Evolutionary conservation across 2,888 invertebrate species (phyloP), one percentile per base, ranked within the genome.

Genomic region (Leptopilina syphax): DNA sequence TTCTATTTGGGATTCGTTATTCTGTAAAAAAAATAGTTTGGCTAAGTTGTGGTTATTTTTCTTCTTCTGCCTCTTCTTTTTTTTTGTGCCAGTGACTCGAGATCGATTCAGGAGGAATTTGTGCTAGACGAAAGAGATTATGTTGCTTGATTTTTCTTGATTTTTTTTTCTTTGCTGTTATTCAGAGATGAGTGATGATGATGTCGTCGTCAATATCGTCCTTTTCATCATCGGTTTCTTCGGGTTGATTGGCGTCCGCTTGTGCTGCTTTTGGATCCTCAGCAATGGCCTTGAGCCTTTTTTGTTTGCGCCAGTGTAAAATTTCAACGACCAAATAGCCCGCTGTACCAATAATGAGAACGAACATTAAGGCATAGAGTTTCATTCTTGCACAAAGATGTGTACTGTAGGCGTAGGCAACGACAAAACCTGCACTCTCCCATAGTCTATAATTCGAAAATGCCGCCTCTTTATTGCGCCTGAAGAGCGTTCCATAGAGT

Each of bases 391-490:
- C 96, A 92, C 97, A 97, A 44, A 97, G 93, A 87, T 96, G 96
- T 44, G 96, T 97, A 86, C 97, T 97, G 92, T 97, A 97, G 0
- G 97, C 97, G 89, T 97, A 98, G 10, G 97, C 97, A 70, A 97
- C 95, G 50, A 97, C 97, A 92, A 97, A 98, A 2, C 98, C 98
- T 4, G 96, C 95, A 77, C 96, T 96, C 92, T 98, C 97, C 97
- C 97, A 97, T 7, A 97, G 94, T 47, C 97, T 94, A 92, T 95
- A 97, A 93, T 97, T 97, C 79, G 97, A 97, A 94, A 97, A 98
- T 1, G 97, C 97, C 0, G 97, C 97, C 91, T 97, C 97, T 90
- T 97, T 97, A 93, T 97, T 97, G 80, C 96, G 95, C 88, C 96
- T 94, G 94, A 97, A 98, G 83, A 97, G 94, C 18, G 96, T 95